Evolutionary conservation across 2,888 invertebrate species (phyloP).

Genomic region (Ochlodes sylvanus): DNA sequence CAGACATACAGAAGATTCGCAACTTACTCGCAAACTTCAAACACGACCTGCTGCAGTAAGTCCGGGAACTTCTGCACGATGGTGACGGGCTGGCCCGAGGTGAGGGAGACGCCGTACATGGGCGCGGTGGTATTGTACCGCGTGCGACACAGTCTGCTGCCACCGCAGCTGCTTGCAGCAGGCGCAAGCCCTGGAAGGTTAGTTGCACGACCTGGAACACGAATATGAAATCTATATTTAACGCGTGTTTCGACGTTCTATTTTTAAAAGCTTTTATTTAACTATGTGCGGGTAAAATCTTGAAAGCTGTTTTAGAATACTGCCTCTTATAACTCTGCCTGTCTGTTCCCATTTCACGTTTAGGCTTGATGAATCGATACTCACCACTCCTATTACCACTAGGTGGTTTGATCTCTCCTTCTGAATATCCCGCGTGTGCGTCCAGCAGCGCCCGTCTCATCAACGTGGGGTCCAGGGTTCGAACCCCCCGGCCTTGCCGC

Average conservation of each 20-base stretch:
- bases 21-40: slow-evolving; percentile 96
- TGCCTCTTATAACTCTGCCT: no score
- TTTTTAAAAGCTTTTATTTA: no score
- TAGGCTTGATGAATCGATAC: slow-evolving; percentile 21
- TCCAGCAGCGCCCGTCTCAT: slow-evolving; percentile 88
- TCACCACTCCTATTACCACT: slow-evolving; percentile 70
- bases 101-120: slow-evolving; percentile 97
- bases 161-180: slow-evolving; percentile 77
- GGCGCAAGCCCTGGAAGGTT: slow-evolving; percentile 63
- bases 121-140: slow-evolving; percentile 97
- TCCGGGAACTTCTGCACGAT: slow-evolving; percentile 98
- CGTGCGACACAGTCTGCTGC: slow-evolving; percentile 93
- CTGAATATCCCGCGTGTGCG: slow-evolving; percentile 68
- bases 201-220: slow-evolving; percentile 65
- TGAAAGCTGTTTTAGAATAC: no score
- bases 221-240: background rate
- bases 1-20: background rate
- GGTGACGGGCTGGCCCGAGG: slow-evolving; percentile 96
- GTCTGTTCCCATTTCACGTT: no score
- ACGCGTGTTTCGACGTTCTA: no score
- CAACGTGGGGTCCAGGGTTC: slow-evolving; percentile 89
- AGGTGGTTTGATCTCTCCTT: slow-evolving; percentile 50
- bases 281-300: no score
- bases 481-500: slow-evolving; percentile 87
- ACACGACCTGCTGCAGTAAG: slow-evolving; percentile 95